Evolutionary conservation across 2,113 vertebrate genomes (phyloP).

Genomic region (Crotalus horridus): DNA sequence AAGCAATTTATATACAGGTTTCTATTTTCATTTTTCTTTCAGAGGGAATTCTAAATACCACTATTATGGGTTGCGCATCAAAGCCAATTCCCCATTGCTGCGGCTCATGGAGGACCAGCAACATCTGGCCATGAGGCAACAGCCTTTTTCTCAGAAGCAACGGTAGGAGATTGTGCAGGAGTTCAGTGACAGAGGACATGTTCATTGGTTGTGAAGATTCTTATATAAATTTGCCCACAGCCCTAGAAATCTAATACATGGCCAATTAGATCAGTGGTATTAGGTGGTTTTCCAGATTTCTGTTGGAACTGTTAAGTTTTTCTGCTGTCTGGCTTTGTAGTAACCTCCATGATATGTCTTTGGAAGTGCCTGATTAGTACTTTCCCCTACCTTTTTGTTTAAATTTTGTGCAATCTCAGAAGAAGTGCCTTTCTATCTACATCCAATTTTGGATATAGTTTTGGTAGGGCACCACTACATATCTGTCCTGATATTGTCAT

Average conservation of each 20-base stretch:
- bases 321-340: background rate
- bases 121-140: slow-evolving; percentile 90
- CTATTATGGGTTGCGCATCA: slow-evolving; percentile 91
- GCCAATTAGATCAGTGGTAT: background rate
- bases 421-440: background rate
- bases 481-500: background rate
- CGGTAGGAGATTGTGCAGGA: slow-evolving; percentile 65
- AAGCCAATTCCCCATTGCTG: slow-evolving; percentile 83
- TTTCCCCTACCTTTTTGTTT: too few relatives aligned
- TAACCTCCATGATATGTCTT: background rate
- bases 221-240: background rate
- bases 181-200: background rate
- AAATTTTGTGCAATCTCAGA: too few relatives aligned
- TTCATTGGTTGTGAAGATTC: background rate
- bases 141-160: slow-evolving; percentile 89
- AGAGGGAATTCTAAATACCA: slow-evolving; percentile 95
- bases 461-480: background rate
- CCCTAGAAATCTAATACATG: background rate
- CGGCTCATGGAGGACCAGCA: slow-evolving; percentile 90
- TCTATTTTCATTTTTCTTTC: background rate
- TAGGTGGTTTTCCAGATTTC: background rate
- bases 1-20: background rate
- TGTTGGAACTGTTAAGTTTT: background rate
- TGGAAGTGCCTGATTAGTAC: background rate
- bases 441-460: background rate